Evolutionary conservation across 2,888 invertebrate species (phyloP).

Genomic region (Hirtodrosophila alboralis): DNA sequence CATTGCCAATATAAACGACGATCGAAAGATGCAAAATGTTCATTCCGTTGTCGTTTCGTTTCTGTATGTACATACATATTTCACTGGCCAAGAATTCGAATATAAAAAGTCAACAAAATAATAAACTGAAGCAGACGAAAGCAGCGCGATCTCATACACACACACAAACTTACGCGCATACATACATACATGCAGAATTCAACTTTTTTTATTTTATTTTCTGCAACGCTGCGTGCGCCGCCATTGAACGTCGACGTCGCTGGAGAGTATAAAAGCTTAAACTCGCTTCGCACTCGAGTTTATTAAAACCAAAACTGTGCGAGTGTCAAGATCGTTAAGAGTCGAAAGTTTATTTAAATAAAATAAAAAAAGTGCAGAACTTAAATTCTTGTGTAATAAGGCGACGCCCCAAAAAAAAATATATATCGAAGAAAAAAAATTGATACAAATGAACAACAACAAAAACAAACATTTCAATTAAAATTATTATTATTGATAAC

Average conservation of each 20-base stretch:
- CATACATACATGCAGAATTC: slow-evolving; percentile 41
- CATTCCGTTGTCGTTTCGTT: slow-evolving; percentile 66
- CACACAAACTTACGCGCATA: slow-evolving; percentile 13
- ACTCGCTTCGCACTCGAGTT: slow-evolving; percentile 84
- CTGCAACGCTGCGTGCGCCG: slow-evolving; percentile 77
- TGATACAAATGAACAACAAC: slow-evolving; percentile 26
- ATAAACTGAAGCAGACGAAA: slow-evolving; percentile 76
- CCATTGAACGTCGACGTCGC: slow-evolving; percentile 57
- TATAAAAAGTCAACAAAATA: slow-evolving; percentile 75
- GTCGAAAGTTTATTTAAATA: slow-evolving; percentile 23
- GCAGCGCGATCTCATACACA: slow-evolving; percentile 58
- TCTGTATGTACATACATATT: slow-evolving; percentile 63
- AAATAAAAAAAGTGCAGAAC: slow-evolving; percentile 26
- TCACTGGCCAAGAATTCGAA: slow-evolving; percentile 61
- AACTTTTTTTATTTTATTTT: no score
- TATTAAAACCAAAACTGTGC: slow-evolving; percentile 84
- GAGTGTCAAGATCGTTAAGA: slow-evolving; percentile 82
- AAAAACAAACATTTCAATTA: slow-evolving; percentile 11
- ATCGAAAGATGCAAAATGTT: slow-evolving; percentile 80
- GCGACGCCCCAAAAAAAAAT: slow-evolving; percentile 28
- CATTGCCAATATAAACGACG: slow-evolving; percentile 73
- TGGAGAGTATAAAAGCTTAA: slow-evolving; percentile 84
- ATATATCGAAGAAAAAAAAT: no score
- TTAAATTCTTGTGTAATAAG: slow-evolving; percentile 21
- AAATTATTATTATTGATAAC: slow-evolving; percentile 28